These are phyloP conservation scores for Synergus laeviventris DNA, from an alignment of 2,888 invertebrate genomes.

Conservation along the genomic window DNA sequence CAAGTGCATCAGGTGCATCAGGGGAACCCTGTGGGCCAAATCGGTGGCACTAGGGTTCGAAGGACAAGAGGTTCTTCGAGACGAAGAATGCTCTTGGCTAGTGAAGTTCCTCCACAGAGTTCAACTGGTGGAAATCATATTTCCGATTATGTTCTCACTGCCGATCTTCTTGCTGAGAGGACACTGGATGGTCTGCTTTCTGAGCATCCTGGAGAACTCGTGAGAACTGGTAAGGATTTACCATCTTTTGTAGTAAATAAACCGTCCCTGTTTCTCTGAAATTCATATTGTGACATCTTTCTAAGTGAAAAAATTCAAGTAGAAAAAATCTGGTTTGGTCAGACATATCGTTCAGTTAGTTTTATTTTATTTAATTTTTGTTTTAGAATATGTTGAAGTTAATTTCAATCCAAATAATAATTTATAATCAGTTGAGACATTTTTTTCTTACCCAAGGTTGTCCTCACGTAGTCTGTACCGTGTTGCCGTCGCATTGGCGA, in stretches of 20 bases:
- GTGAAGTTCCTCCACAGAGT: slow-evolving; percentile 83
- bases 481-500: slow-evolving; percentile 96
- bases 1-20: slow-evolving; percentile 57
- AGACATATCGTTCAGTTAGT: too few species aligned
- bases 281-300: neutral
- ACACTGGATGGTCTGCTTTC: slow-evolving; percentile 90
- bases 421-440: neutral
- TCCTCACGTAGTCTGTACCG: slow-evolving; percentile 96
- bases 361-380: too few species aligned
- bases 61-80: slow-evolving; percentile 68
- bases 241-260: neutral
- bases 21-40: slow-evolving; percentile 41
- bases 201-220: slow-evolving; percentile 94
- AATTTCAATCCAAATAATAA: too few species aligned
- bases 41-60: slow-evolving; percentile 54
- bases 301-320: neutral
- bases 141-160: slow-evolving; percentile 83
- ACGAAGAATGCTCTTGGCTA: slow-evolving; percentile 85
- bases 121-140: slow-evolving; percentile 69
- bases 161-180: slow-evolving; percentile 89
- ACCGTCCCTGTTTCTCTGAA: neutral
- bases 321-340: neutral
- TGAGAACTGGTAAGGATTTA: slow-evolving; percentile 86
- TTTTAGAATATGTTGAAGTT: too few species aligned
- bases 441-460: slow-evolving; percentile 44